Evolutionary conservation across 2,888 invertebrate species (phyloP).

Genomic region (Matsumyia berberina): DNA sequence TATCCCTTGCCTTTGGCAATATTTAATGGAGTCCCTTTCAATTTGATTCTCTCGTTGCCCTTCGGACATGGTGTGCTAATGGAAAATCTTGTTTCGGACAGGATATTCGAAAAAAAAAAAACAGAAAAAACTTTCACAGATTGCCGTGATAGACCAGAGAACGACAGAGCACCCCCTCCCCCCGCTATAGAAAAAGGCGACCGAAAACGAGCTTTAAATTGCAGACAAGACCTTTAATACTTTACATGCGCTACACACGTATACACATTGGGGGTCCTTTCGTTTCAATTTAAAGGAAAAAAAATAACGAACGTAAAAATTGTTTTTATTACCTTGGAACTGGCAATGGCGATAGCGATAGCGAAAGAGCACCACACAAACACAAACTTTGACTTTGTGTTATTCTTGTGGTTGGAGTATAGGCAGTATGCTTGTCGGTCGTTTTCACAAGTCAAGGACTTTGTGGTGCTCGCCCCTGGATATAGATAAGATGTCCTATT

Average conservation of each 20-base stretch:
- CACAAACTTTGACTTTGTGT: slow-evolving; percentile 14
- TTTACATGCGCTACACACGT: not conserved
- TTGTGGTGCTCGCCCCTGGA: slow-evolving; percentile 20
- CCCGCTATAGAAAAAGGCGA: no score
- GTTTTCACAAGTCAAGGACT: slow-evolving; percentile 62
- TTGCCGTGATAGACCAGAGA: slow-evolving; percentile 6
- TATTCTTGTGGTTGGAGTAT: slow-evolving; percentile 6
- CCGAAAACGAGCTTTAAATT: slow-evolving; percentile 30
- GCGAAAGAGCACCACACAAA: slow-evolving; percentile 3
- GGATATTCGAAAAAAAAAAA: slow-evolving; percentile 11
- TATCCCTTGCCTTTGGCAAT: slow-evolving; percentile 47
- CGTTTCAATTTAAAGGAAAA: slow-evolving; percentile 20
- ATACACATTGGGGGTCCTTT: not conserved
- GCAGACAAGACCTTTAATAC: slow-evolving; percentile 17
- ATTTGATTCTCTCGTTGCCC: slow-evolving; percentile 24
- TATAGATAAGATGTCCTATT: slow-evolving; percentile 43
- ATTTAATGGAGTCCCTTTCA: slow-evolving; percentile 61
- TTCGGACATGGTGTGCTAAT: slow-evolving; percentile 49
- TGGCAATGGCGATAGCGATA: not conserved
- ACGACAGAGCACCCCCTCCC: no score
- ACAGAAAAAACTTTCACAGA: slow-evolving; percentile 16
- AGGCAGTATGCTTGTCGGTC: not conserved
- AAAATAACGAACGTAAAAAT: not conserved
- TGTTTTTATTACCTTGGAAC: not conserved
- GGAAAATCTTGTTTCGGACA: slow-evolving; percentile 59